Evolutionary conservation across 64 coral and sea anemone species (phyloP).

Genomic region (Pocillopora verrucosa): DNA sequence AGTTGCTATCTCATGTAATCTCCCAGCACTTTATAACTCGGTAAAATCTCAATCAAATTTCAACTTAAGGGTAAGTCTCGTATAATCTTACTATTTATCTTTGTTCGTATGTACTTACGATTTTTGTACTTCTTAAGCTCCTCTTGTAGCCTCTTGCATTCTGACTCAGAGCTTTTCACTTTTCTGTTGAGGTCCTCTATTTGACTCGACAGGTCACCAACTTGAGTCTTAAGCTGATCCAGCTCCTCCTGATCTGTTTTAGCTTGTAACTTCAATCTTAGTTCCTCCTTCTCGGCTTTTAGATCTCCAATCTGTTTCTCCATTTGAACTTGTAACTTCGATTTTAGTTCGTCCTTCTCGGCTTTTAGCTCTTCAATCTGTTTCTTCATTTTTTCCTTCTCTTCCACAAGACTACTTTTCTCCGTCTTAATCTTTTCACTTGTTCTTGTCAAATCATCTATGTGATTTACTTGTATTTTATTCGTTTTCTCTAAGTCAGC

Average conservation of each 20-base stretch:
- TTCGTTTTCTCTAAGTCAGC: no score
- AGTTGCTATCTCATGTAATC: not conserved
- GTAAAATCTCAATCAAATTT: no score
- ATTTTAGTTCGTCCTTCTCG: not conserved
- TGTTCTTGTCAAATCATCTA: no score
- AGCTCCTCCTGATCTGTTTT: not conserved
- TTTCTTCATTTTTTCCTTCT: no score
- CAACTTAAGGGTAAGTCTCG: not conserved
- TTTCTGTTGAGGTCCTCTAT: not conserved
- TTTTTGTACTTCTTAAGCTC: not conserved
- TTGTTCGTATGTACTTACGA: not conserved
- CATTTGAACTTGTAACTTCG: no score
- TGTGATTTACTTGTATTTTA: no score
- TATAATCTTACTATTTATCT: not conserved
- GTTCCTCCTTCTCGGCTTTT: no score
- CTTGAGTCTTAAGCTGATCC: not conserved
- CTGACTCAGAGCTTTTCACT: not conserved
- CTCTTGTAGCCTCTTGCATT: not conserved
- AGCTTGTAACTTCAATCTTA: no score
- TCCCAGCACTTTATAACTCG: no score
- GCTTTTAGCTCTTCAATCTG: not conserved
- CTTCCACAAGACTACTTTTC: no score
- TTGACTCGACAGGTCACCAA: not conserved
- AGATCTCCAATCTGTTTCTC: no score
- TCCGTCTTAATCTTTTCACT: not conserved